Evolutionary conservation across 2,113 vertebrate species (phyloP), one percentile per base, ranked within the genome.

Genomic region (Catharus fuscescens): DNA sequence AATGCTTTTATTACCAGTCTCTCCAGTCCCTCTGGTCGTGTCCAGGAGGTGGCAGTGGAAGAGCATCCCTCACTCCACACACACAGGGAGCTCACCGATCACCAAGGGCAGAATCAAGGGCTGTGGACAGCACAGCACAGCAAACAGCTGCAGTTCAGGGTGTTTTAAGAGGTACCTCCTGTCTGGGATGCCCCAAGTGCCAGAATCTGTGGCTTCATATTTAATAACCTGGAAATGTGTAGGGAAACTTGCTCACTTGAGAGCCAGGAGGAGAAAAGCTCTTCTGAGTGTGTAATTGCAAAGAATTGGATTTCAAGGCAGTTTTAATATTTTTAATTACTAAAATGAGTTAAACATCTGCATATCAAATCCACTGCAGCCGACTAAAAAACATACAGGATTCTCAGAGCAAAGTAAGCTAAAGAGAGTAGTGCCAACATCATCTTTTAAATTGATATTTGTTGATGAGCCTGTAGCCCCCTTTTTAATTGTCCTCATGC

Each of bases 21-120:
- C 48, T n/a, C 31, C 38, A 45, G 88, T 70, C 18, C 50, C 44
- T 6, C 31, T 12, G 19, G 7, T 6, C 3, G 4, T 9, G 40
- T 21, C 83, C 98, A 94, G 97, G 80, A 96, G 97, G 81, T 98
- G 98, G 98, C 93, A 86, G 84, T 95, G 95, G 88, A 97, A 92
- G 91, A 92, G 86, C 89, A 93, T 25, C 70, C 44, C 72, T 38
- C 29, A 34, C 40, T 36, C n/a, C 12, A 8, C 4, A 14, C 20
- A 8, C 10, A 5, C 14, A 0, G 1, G 0, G 3, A 10, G 17
- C n/a, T 31, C 65, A 2, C 1, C 0, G 3, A 0, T 29, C 32
- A 9, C 62, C 36, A 5, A 3, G 31, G 5, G 14, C 59, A 10
- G 23, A 15, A 23, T 2, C 10, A 8, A 18, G n/a, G 26, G 2